Base-by-base conservation (phyloP, 1,140 invertebrate genomes). In the Sycophaga agraensis region DNA sequence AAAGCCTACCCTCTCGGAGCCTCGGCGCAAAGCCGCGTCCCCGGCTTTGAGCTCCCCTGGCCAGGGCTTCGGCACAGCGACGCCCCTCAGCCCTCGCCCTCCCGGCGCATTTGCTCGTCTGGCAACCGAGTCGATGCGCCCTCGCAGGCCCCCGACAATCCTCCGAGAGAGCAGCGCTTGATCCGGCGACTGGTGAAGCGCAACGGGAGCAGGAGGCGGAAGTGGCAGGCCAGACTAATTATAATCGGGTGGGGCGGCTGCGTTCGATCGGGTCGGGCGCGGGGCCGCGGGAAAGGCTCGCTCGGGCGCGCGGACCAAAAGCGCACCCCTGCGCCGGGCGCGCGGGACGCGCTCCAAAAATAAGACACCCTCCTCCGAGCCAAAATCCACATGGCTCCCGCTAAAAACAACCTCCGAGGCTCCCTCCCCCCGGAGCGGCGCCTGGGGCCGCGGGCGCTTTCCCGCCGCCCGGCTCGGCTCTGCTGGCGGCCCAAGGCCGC, bases 311-410 rank as follows among this genome's bases (percentile, higher is more conserved):
- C 19, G 31, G n/a, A 42, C 51, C 19, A 40, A 35, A 56, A 49
- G 55, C 55, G 35, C 55, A 58, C 55, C 55, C 55, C 55, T n/a
- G n/a, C n/a, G 43, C 43, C 39, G 42, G 8, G 3, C 19, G 11
- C 22, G n/a, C n/a, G n/a, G n/a, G 6, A n/a, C 21, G 35, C 2
- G 34, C 14, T 53, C 58, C 49, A 59, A 59, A 59, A 59, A 59
- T 59, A 59, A 59, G 11, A 40, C 56, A 58, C 48, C 48, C 58
- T 49, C 39, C 58, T 43, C 49, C 49, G 58, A 53, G 48, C 58
- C 58, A 59, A 59, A 59, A 45, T 59, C 49, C 58, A 59, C 58
- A 53, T 53, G 48, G 49, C 48, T 59, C 58, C 39, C 49, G 58
- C 58, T 59, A 59, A 59, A 59, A 59, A 59, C 58, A 59, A 59